A percentile compares a stretch with the other conserved stretches of the same genome.
These are phyloP conservation scores for Castor canadensis DNA, from an alignment of 2,113 vertebrate genomes.

Conservation along the genomic window DNA sequence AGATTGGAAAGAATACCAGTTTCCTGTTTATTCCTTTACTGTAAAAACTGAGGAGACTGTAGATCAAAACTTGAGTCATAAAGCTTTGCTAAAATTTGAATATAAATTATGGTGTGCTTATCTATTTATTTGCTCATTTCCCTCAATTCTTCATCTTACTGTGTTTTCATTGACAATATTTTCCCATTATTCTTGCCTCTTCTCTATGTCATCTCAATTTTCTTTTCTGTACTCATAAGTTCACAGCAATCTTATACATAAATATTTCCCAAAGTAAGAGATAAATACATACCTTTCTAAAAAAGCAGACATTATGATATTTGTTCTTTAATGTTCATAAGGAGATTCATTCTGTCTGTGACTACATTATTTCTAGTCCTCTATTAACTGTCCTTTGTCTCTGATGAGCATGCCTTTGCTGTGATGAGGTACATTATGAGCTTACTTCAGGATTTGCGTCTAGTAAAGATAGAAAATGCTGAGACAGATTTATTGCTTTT, in stretches of 20 bases:
- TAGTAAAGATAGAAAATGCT: neutral
- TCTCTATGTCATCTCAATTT: neutral
- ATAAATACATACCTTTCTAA: neutral
- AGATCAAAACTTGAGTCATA: neutral
- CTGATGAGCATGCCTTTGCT: neutral
- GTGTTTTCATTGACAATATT: neutral
- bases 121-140: neutral
- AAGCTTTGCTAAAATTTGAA: conserved; percentile 1
- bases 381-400: neutral
- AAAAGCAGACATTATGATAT: neutral
- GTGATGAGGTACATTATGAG: neutral
- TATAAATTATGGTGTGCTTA: neutral
- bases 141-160: neutral
- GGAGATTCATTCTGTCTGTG: neutral
- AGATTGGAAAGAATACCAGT: neutral
- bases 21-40: neutral
- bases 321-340: neutral
- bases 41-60: neutral
- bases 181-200: neutral
- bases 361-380: neutral
- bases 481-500: neutral
- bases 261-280: neutral
- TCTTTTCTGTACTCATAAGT: neutral
- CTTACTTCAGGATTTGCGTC: too few relatives aligned
- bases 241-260: neutral